Evolutionary conservation across 2,797 vertebrate genomes (phyloP).

Genomic region (Amazonetta brasiliensis): DNA sequence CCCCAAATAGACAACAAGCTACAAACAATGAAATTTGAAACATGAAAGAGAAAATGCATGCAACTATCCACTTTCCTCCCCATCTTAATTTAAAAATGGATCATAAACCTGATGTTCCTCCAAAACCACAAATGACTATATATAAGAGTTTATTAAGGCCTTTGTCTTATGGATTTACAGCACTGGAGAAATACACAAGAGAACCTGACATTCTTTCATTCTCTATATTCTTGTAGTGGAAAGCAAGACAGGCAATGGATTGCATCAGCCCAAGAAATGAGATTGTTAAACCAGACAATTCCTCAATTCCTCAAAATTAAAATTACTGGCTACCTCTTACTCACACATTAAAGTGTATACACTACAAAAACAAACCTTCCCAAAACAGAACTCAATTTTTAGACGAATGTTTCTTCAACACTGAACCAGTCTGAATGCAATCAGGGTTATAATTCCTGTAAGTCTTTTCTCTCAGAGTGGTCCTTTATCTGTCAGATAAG

Average conservation of each 20-base stretch:
- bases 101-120: background rate
- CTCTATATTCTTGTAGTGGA: background rate
- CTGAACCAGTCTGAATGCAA: background rate
- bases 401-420: background rate
- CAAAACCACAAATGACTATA: background rate
- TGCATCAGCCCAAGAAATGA: background rate
- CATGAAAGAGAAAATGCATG: background rate
- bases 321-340: background rate
- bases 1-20: background rate
- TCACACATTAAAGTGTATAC: background rate
- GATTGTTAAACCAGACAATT: background rate
- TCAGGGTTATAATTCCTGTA: background rate
- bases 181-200: background rate
- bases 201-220: background rate
- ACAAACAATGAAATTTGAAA: background rate
- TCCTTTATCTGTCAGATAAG: conserved; percentile 37
- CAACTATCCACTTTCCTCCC: background rate
- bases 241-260: background rate
- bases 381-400: background rate
- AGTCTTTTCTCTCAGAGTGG: background rate
- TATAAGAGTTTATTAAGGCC: background rate
- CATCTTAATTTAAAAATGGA: background rate
- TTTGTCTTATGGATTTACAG: background rate
- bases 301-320: background rate
- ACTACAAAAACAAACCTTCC: background rate